A percentile compares a stretch with the other conserved stretches of the same genome.
Evolutionary conservation across 2,113 vertebrate species (phyloP).

Genomic region (Tragelaphus buxtoni): DNA sequence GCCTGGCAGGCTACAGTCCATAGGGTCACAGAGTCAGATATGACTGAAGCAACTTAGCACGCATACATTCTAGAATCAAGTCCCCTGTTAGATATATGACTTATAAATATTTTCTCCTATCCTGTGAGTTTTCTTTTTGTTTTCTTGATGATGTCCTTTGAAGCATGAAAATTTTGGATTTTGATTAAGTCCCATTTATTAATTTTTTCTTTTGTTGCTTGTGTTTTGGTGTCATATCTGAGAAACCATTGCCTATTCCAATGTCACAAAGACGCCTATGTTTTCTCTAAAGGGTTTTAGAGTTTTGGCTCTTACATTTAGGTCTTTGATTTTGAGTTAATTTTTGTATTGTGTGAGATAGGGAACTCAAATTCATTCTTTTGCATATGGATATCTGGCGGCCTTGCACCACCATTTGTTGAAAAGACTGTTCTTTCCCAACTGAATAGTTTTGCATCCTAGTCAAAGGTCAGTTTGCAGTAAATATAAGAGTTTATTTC

Average conservation of each 20-base stretch:
- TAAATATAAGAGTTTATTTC: not conserved
- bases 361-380: not conserved
- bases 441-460: not conserved
- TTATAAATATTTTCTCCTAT: not conserved
- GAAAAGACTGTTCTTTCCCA: not conserved
- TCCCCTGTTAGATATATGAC: not conserved
- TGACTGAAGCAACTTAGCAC: not conserved
- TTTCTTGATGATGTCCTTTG: not conserved
- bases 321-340: not conserved
- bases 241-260: not conserved
- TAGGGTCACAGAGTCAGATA: not conserved
- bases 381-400: not conserved
- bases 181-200: not conserved
- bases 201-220: not conserved
- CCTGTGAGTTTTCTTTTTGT: not conserved
- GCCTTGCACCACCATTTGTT: not conserved
- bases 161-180: not conserved
- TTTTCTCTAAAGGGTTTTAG: not conserved
- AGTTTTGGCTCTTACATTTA: not conserved
- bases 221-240: not conserved
- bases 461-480: not conserved
- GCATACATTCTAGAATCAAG: not conserved
- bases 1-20: not conserved
- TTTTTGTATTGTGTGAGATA: not conserved
- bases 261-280: not conserved